These are phyloP conservation scores for Trichopria drosophilae DNA, from an alignment of 2,888 invertebrate genomes.

Conservation along the genomic window DNA sequence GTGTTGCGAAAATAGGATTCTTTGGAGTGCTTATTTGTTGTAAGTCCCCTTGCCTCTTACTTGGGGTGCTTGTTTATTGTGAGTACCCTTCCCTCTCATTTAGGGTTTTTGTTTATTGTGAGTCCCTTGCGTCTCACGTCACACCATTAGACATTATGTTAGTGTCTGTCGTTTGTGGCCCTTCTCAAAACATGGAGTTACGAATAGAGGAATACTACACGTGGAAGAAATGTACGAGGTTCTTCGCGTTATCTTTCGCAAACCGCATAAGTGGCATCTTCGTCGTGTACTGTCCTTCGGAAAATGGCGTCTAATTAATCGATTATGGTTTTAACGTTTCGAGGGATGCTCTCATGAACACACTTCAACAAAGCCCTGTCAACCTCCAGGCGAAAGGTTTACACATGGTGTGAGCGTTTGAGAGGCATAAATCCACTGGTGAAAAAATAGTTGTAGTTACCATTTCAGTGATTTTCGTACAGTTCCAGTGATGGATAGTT, in stretches of 20 bases:
- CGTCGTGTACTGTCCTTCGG: constrained; percentile 20
- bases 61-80: no score
- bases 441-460: constrained; percentile 28
- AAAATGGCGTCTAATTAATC: constrained; percentile 27
- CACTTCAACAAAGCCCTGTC: constrained; percentile 8
- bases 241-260: constrained; percentile 5
- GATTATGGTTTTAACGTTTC: constrained; percentile 8
- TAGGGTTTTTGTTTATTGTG: no score
- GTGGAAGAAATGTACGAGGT: constrained; percentile 12
- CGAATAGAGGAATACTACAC: not conserved
- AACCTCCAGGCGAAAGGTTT: constrained; percentile 18
- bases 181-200: constrained; percentile 1
- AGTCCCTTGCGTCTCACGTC: no score
- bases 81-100: no score
- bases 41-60: no score
- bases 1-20: constrained; percentile 17
- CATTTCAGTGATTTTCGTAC: constrained; percentile 30
- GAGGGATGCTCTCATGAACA: no score
- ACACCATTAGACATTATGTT: constrained; percentile 18
- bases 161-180: constrained; percentile 8
- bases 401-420: constrained; percentile 15
- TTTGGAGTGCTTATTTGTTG: no score
- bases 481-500: constrained; percentile 23
- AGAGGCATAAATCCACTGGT: constrained; percentile 15
- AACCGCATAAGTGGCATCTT: constrained; percentile 12